These are phyloP conservation scores for Microcebus tavaratra DNA, from an alignment of 2,113 vertebrate species.

Conservation along the genomic window DNA sequence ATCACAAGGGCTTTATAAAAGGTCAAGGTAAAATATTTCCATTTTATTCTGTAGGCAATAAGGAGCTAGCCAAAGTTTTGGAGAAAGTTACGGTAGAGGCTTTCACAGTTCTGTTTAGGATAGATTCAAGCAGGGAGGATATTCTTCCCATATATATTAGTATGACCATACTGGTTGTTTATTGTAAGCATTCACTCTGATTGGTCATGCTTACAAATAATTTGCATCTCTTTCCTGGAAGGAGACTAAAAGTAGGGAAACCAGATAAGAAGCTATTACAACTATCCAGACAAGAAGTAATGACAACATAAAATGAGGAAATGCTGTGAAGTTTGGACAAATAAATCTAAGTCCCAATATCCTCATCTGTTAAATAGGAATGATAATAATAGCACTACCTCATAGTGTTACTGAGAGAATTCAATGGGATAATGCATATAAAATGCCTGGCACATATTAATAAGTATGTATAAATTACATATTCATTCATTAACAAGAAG, in stretches of 20 bases:
- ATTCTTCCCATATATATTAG: neutral
- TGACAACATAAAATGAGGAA: neutral
- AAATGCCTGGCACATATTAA: neutral
- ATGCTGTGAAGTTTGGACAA: neutral
- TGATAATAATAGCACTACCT: neutral
- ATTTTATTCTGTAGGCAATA: neutral
- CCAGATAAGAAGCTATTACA: neutral
- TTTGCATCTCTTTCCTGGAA: neutral
- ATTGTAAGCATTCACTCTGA: neutral
- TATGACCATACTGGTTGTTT: neutral
- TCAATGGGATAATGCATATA: neutral
- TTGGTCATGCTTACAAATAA: neutral
- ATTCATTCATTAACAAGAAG: constrained; percentile 27
- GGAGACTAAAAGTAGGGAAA: constrained; percentile 5
- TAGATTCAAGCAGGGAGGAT: neutral
- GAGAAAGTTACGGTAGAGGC: neutral
- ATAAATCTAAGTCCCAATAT: neutral
- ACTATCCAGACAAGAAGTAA: neutral
- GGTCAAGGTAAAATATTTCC: neutral
- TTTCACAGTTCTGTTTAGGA: neutral
- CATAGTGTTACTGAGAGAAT: neutral
- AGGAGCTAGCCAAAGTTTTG: neutral
- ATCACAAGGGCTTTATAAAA: neutral
- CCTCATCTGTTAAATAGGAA: neutral
- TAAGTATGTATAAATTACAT: neutral